Percentiles rank a stretch among this genome's conserved stretches.
These are phyloP conservation scores for Coboldia fuscipes DNA, from an alignment of 1,140 invertebrate genomes.

Conservation along the genomic window DNA sequence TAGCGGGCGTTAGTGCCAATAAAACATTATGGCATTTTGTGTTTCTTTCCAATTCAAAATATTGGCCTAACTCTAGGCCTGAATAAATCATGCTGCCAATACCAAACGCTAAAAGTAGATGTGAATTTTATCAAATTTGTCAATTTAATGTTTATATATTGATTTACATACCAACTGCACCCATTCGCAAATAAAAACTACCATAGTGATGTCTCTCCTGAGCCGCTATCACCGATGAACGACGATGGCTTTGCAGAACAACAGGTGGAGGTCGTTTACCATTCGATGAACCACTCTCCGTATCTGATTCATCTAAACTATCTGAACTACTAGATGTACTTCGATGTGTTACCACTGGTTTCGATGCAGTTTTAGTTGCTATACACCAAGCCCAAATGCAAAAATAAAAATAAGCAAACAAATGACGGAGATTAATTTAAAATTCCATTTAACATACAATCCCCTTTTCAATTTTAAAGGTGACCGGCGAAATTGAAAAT, in stretches of 20 bases:
- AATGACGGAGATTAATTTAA: too few relatives aligned
- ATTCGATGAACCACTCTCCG: constrained; percentile 24
- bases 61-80: constrained; percentile 79
- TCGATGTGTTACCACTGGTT: constrained; percentile 9
- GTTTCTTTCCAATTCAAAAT: constrained; percentile 69
- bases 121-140: constrained; percentile 1
- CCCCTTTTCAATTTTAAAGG: too few relatives aligned
- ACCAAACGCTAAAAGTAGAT: constrained; percentile 50
- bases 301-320: constrained; percentile 29
- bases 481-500: too few relatives aligned
- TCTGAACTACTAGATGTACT: constrained; percentile 11
- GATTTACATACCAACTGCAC: constrained; percentile 53
- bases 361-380: constrained; percentile 12
- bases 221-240: constrained; percentile 22
- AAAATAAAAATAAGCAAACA: too few relatives aligned
- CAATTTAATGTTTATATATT: constrained; percentile 1
- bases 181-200: constrained; percentile 83
- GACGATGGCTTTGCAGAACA: constrained; percentile 18
- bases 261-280: constrained; percentile 22
- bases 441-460: too few relatives aligned
- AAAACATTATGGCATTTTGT: constrained; percentile 74
- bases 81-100: constrained; percentile 91
- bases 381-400: not conserved
- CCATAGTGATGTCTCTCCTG: constrained; percentile 54
- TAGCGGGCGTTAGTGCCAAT: constrained; percentile 63